A percentile compares a stretch with the other conserved stretches of the same genome.
phyloP scores from a whole-genome alignment of 2,797 vertebrate genomes.

The Sebastes steindachneri region DNA sequence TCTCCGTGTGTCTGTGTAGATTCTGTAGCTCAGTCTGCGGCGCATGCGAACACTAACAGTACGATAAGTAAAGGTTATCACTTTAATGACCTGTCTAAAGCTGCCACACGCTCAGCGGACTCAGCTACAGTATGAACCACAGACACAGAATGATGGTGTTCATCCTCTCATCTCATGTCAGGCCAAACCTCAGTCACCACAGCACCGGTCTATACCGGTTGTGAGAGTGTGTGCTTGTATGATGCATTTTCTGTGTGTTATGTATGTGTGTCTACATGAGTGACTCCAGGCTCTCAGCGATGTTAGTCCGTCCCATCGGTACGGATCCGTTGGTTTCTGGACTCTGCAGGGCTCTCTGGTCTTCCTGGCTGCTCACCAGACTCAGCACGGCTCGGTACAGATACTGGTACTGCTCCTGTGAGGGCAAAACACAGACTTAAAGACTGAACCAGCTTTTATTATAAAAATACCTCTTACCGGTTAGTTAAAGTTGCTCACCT shows the following conservation, averaged over 20 bases:
- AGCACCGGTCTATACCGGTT: neutral
- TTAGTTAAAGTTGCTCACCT: too few relatives aligned
- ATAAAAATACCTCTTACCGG: neutral
- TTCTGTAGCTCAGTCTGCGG: constrained; percentile 5
- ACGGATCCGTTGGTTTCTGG: constrained; percentile 93
- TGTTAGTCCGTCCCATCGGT: constrained; percentile 83
- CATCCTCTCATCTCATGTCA: neutral
- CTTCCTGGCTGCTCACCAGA: constrained; percentile 93
- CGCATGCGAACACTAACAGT: neutral
- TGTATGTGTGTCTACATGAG: constrained; percentile 86
- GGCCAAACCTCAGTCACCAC: neutral
- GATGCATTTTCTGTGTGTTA: neutral
- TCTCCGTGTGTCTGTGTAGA: neutral
- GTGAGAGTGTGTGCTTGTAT: neutral
- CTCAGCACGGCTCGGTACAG: constrained; percentile 95
- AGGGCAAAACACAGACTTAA: neutral
- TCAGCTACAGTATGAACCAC: constrained; percentile 7
- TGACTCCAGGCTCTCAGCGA: constrained; percentile 94
- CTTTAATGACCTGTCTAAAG: neutral
- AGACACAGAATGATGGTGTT: neutral
- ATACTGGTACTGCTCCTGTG: constrained; percentile 95
- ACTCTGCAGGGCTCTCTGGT: constrained; percentile 89
- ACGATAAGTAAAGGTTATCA: neutral
- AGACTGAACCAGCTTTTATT: neutral
- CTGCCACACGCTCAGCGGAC: rapidly evolving